phyloP scores from a whole-genome alignment of 2,797 vertebrate species.

The Pogonophryne albipinna region DNA sequence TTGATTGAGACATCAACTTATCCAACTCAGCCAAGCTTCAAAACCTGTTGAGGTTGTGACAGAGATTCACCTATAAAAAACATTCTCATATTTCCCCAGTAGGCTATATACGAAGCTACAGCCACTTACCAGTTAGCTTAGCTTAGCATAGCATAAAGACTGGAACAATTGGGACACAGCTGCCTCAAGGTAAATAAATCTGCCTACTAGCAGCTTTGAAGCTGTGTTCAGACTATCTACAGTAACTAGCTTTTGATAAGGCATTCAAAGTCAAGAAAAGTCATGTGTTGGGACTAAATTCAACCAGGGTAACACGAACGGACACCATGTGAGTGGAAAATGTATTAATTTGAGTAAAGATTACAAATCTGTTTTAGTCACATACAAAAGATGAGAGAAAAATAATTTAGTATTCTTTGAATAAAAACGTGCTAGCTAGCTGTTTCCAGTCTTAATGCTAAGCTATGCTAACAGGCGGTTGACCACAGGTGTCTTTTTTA shows the following conservation, averaged over 20 bases:
- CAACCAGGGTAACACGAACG: neutral
- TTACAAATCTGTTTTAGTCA: neutral
- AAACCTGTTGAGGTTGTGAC: too few relatives aligned
- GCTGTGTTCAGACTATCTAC: neutral
- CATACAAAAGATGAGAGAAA: neutral
- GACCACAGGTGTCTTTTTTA: neutral
- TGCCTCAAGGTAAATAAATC: neutral
- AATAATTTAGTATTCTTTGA: neutral
- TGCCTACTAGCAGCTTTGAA: neutral
- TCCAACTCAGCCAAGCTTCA: too few relatives aligned
- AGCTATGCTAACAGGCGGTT: constrained; percentile 10
- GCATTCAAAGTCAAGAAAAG: neutral
- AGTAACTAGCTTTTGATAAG: neutral
- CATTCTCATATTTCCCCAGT: neutral
- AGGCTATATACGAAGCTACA: neutral
- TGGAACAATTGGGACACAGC: neutral
- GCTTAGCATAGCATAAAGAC: constrained; percentile 2
- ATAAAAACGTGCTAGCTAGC: neutral
- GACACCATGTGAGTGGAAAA: neutral
- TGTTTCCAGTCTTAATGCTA: constrained; percentile 4
- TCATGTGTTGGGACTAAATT: neutral
- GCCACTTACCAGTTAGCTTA: neutral
- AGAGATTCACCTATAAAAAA: neutral
- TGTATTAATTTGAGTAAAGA: neutral
- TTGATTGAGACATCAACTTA: too few relatives aligned